phyloP scores from a whole-genome alignment of 1,140 invertebrate genomes.

The Eriosoma lanigerum region DNA sequence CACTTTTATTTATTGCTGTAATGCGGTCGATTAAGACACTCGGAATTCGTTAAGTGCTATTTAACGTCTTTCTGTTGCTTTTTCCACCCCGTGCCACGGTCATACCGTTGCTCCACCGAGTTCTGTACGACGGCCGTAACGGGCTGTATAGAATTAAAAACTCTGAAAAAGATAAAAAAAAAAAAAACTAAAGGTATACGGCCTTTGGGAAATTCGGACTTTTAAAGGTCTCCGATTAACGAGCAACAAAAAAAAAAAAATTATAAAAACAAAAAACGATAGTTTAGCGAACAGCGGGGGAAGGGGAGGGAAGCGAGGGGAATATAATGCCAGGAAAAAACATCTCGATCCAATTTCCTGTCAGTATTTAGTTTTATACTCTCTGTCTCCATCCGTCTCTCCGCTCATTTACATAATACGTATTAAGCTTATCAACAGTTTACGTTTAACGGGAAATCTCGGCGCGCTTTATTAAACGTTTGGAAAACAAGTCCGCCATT shows the following conservation, averaged over 20 bases:
- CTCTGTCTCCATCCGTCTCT: too few relatives aligned
- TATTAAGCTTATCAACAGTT: slow-evolving; percentile 38
- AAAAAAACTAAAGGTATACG: not conserved
- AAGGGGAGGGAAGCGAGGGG: too few relatives aligned
- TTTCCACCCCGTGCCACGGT: not conserved
- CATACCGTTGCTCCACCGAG: not conserved
- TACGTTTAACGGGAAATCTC: slow-evolving; percentile 4
- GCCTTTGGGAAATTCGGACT: slow-evolving; percentile 41
- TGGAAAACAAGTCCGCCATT: not conserved
- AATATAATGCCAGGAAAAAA: not conserved
- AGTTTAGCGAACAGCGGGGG: too few relatives aligned
- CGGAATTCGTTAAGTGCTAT: slow-evolving; percentile 36
- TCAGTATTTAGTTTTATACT: not conserved
- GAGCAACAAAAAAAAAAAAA: not conserved
- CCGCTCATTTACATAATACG: slow-evolving; percentile 33
- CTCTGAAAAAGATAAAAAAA: slow-evolving; percentile 11
- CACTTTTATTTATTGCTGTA: slow-evolving; percentile 35
- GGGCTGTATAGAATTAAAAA: slow-evolving; percentile 4
- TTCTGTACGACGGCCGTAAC: not conserved
- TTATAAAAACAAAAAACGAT: not conserved
- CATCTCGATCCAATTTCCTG: slow-evolving; percentile 46
- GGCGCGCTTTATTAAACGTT: slow-evolving; percentile 8
- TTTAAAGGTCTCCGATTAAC: slow-evolving; percentile 27
- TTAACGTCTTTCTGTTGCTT: slow-evolving; percentile 22
- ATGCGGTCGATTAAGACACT: slow-evolving; percentile 31